Conservation (phyloP, 2,797 vertebrate species). For the Sebastes trivittatus region DNA sequence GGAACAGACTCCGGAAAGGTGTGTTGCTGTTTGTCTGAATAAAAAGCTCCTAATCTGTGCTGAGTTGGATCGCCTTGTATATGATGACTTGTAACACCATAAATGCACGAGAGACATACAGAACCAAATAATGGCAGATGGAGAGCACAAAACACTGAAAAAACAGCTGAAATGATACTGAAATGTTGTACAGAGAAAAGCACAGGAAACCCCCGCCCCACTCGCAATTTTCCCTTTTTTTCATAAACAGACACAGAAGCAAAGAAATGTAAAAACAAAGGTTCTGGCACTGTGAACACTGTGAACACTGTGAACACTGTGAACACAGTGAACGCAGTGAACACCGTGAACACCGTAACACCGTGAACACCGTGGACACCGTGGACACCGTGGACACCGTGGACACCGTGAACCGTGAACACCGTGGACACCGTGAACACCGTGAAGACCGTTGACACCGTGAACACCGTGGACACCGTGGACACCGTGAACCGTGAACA, state of each 20-base stretch:
- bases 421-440: no score
- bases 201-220: conserved; percentile 3
- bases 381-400: no score
- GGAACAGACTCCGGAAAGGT: conserved; percentile 25
- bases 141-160: conserved; percentile 30
- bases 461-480: no score
- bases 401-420: no score
- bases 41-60: conserved; percentile 9
- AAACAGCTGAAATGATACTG: conserved; percentile 24
- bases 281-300: conserved; percentile 68
- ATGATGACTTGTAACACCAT: conserved; percentile 14
- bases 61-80: neutral
- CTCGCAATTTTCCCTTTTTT: conserved; percentile 25
- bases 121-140: conserved; percentile 8
- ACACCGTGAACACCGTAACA: no score
- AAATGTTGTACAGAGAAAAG: conserved; percentile 47
- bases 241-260: conserved; percentile 43
- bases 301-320: no score
- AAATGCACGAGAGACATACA: conserved; percentile 24
- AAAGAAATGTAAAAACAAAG: conserved; percentile 55
- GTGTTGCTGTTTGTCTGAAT: conserved; percentile 17
- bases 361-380: no score
- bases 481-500: no score
- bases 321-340: no score
- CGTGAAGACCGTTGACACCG: rapidly evolving